phyloP scores from a whole-genome alignment of 2,888 invertebrate species.

The Torymus texanus region DNA sequence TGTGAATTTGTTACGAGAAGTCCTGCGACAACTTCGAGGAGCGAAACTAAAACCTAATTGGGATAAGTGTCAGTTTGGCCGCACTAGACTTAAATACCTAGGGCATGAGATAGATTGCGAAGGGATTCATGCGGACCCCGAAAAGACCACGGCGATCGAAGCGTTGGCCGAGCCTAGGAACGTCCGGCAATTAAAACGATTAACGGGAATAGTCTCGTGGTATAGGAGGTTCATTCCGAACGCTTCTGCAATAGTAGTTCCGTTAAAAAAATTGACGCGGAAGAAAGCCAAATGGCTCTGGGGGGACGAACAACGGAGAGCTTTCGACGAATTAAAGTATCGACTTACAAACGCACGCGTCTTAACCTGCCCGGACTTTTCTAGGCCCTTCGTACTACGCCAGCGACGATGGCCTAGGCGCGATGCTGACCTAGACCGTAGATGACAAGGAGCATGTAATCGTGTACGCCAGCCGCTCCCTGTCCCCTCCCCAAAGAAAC shows the following conservation, averaged over 20 bases:
- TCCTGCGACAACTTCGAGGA: accelerated
- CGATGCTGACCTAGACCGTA: too few species aligned
- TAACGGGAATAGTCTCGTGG: not conserved
- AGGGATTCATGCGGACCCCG: not conserved
- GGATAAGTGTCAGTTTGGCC: not conserved
- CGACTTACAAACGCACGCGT: not conserved
- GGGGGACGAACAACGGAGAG: not conserved
- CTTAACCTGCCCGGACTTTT: not conserved
- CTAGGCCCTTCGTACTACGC: not conserved
- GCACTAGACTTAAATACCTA: not conserved
- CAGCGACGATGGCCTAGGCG: conserved; percentile 63
- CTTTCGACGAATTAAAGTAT: not conserved
- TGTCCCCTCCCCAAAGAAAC: too few species aligned
- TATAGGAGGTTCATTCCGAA: not conserved
- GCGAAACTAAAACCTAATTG: not conserved
- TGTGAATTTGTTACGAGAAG: not conserved
- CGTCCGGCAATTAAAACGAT: not conserved
- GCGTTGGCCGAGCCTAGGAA: too few species aligned
- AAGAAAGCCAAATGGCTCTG: not conserved
- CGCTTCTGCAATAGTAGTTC: not conserved
- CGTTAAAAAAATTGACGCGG: not conserved
- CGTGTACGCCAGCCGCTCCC: too few species aligned
- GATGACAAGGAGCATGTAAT: too few species aligned
- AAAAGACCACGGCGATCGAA: too few species aligned
- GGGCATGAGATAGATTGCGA: not conserved